Evolutionary conservation across 2,797 vertebrate species (phyloP).

Genomic region (Hylomyscus alleni): DNA sequence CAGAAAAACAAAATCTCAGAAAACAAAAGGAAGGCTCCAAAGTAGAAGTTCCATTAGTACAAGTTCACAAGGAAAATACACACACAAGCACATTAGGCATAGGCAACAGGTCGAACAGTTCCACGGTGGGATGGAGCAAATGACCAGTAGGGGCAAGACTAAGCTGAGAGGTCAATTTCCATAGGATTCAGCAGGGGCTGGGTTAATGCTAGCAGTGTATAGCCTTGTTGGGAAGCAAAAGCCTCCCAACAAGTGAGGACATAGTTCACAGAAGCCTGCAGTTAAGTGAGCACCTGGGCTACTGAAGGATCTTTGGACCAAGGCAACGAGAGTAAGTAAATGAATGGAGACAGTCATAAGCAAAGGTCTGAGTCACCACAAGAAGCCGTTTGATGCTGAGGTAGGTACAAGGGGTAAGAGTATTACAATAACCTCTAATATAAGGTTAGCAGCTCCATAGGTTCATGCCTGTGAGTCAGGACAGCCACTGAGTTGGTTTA

Average conservation of each 20-base stretch:
- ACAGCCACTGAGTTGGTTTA: not conserved
- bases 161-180: not conserved
- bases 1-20: not conserved
- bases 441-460: not conserved
- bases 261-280: not conserved
- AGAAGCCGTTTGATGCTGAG: not conserved
- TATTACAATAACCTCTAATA: not conserved
- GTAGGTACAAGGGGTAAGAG: not conserved
- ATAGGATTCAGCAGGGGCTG: not conserved
- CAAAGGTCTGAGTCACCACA: not conserved
- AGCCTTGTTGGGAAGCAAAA: not conserved
- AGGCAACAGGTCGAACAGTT: too few species aligned
- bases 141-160: not conserved
- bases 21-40: not conserved
- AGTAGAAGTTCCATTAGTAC: not conserved
- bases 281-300: not conserved
- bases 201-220: not conserved
- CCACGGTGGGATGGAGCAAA: too few species aligned
- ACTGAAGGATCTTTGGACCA: not conserved
- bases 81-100: not conserved
- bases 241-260: not conserved
- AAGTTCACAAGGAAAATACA: not conserved
- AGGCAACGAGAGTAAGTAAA: not conserved
- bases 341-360: not conserved
- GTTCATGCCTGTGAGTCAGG: not conserved